Evolutionary conservation across 2,888 invertebrate species (phyloP).

Genomic region (Drosophila longiperda): DNA sequence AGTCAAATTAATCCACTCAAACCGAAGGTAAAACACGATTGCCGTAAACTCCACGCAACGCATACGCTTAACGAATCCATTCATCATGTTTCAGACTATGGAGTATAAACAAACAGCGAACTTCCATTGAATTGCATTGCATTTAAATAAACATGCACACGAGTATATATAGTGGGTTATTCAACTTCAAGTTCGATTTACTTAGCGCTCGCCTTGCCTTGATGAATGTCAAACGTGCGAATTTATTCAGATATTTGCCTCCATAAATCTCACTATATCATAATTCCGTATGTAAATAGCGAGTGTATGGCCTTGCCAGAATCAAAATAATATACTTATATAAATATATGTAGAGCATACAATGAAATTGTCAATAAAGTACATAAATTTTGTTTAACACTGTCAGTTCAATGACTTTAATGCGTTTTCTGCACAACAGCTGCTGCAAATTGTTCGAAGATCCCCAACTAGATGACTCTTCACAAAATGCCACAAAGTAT

Average conservation of each 20-base stretch:
- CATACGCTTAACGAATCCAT: constrained; percentile 29
- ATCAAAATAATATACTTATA: constrained; percentile 14
- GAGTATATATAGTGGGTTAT: constrained; percentile 44
- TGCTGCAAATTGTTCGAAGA: constrained; percentile 18
- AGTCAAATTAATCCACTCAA: constrained; percentile 21
- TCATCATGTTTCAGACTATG: constrained; percentile 39
- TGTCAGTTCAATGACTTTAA: constrained; percentile 18
- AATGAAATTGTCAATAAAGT: constrained; percentile 21
- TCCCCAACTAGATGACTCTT: constrained; percentile 32
- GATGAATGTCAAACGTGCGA: constrained; percentile 46
- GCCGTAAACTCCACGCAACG: constrained; percentile 6
- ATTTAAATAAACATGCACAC: constrained; percentile 38
- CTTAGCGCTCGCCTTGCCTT: constrained; percentile 24
- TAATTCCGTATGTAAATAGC: constrained; percentile 40
- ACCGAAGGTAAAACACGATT: constrained; percentile 21
- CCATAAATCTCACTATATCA: constrained; percentile 14
- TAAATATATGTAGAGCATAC: not conserved
- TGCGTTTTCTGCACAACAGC: constrained; percentile 28
- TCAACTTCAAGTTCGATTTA: constrained; percentile 62
- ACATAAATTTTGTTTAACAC: constrained; percentile 28
- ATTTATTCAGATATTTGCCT: constrained; percentile 12
- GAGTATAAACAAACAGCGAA: constrained; percentile 24
- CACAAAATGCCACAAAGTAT: constrained; percentile 13
- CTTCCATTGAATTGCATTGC: constrained; percentile 51
- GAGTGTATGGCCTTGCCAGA: constrained; percentile 38